Evolutionary conservation across 2,888 invertebrate genomes (phyloP).

Genomic region (Isotomurus palustris): DNA sequence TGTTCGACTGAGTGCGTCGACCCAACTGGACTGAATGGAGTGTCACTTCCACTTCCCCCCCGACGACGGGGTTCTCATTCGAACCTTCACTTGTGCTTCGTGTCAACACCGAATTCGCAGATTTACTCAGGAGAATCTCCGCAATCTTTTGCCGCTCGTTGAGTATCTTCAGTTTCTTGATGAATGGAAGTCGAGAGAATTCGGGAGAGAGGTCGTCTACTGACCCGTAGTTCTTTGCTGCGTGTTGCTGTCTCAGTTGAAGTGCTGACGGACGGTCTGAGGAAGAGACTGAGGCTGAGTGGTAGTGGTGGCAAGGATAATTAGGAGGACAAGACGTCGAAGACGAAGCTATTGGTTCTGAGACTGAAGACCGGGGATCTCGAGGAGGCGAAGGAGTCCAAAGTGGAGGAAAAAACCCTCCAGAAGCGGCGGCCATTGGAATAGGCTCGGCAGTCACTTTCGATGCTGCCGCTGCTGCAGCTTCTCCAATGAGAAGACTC

Average conservation of each 20-base stretch:
- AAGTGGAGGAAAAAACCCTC: conserved; percentile 21
- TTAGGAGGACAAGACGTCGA: neutral
- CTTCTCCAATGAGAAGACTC: conserved; percentile 20
- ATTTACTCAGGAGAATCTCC: conserved; percentile 55
- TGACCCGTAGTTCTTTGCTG: conserved; percentile 43
- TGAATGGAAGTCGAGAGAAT: conserved; percentile 78
- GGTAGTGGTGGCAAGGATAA: neutral
- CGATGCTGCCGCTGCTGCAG: conserved; percentile 25
- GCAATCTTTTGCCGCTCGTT: conserved; percentile 82
- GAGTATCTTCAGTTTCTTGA: conserved; percentile 80
- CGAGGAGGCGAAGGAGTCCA: conserved; percentile 7
- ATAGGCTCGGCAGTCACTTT: conserved; percentile 25
- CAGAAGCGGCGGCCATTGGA: conserved; percentile 11
- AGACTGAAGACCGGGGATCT: conserved; percentile 1
- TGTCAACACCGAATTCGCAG: conserved; percentile 59
- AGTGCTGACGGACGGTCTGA: conserved; percentile 22
- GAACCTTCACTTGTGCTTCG: conserved; percentile 76
- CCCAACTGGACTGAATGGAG: conserved; percentile 39
- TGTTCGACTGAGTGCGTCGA: conserved; percentile 41
- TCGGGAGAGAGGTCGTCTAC: conserved; percentile 71
- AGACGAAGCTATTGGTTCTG: conserved; percentile 8
- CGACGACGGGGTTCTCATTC: conserved; percentile 48
- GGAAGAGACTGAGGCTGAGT: neutral
- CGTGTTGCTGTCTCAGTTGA: conserved; percentile 21
- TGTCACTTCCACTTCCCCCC: conserved; percentile 28